These are phyloP conservation scores for Macropus fuliginosus DNA, from an alignment of 2,797 vertebrate genomes.

Conservation along the genomic window DNA sequence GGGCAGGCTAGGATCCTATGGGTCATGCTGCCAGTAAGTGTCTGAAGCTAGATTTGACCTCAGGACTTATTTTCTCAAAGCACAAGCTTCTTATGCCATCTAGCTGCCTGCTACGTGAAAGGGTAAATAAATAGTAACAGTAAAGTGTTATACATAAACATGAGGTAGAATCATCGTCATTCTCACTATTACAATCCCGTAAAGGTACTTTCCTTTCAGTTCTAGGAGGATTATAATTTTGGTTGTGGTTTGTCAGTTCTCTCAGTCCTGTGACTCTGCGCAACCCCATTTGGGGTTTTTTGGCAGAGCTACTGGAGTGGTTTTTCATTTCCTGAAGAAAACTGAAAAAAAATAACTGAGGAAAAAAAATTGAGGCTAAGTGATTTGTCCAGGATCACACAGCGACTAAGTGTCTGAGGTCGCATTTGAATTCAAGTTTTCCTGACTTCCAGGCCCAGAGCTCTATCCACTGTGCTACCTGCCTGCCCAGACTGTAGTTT, in stretches of 20 bases:
- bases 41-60: background rate
- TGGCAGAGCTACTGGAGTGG: background rate
- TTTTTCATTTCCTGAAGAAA: background rate
- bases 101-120: background rate
- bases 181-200: background rate
- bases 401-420: background rate
- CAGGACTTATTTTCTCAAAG: background rate
- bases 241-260: background rate
- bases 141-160: background rate
- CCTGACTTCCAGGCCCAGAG: background rate
- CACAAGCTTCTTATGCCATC: background rate
- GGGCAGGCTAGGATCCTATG: background rate
- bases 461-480: background rate
- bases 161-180: background rate
- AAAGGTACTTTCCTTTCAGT: background rate
- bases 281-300: background rate
- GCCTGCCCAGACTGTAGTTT: background rate
- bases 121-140: background rate
- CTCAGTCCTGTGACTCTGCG: background rate
- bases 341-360: background rate
- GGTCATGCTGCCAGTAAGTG: background rate
- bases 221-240: background rate
- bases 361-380: background rate
- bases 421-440: background rate
- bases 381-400: background rate